A percentile compares a stretch with the other conserved stretches of the same genome.
phyloP scores from a whole-genome alignment of 2,888 invertebrate species.

The Ditula angustiorana region DNA sequence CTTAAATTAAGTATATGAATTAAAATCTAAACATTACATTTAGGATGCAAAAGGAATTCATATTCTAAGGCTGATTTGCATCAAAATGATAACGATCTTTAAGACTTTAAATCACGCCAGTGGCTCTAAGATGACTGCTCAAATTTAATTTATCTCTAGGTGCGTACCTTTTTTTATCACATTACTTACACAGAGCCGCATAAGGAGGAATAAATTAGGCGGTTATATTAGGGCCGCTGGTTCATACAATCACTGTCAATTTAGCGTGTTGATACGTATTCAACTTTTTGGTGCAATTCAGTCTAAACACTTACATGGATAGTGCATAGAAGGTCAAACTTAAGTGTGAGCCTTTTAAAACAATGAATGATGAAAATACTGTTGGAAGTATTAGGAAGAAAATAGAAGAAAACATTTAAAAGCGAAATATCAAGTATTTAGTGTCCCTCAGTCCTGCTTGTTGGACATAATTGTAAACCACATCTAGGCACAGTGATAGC shows the following conservation, averaged over 20 bases:
- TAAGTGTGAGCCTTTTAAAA: slow-evolving; percentile 3
- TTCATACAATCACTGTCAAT: too few relatives aligned
- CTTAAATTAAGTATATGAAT: background rate
- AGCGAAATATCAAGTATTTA: slow-evolving; percentile 10
- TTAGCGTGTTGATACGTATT: too few relatives aligned
- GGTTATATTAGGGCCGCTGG: too few relatives aligned
- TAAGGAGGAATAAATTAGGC: too few relatives aligned
- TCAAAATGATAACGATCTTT: too few relatives aligned
- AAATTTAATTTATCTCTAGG: too few relatives aligned
- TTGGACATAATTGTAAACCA: background rate
- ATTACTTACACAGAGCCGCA: too few relatives aligned
- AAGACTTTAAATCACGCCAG: too few relatives aligned
- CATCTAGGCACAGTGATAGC: slow-evolving; percentile 19
- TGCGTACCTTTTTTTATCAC: too few relatives aligned
- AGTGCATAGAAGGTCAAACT: slow-evolving; percentile 12
- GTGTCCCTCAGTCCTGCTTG: slow-evolving; percentile 10
- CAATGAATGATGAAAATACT: slow-evolving; percentile 14
- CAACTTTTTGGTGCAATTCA: too few relatives aligned
- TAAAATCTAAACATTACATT: slow-evolving; percentile 15
- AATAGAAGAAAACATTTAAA: slow-evolving; percentile 24
- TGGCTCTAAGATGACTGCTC: too few relatives aligned
- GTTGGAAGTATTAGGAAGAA: background rate
- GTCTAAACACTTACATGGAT: background rate
- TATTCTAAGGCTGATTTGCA: too few relatives aligned
- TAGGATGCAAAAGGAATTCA: background rate